Conservation (phyloP, 2,113 vertebrate genomes). For the Perca schrenkii region DNA sequence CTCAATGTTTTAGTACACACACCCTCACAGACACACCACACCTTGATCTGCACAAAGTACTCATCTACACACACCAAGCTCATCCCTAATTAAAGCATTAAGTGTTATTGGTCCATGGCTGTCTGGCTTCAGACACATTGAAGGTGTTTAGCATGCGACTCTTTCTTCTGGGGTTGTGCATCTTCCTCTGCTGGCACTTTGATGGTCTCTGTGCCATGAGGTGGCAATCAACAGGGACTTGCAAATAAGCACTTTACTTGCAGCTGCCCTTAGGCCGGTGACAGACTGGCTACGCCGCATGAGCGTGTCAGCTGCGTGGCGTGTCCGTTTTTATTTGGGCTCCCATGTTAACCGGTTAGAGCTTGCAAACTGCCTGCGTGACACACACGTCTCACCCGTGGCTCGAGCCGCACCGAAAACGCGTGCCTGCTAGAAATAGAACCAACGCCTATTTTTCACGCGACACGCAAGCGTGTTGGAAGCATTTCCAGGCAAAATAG, state of each 20-base stretch:
- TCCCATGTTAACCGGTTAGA: too few relatives aligned
- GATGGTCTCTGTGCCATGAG: slow-evolving; percentile 49
- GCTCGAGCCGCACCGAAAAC: too few relatives aligned
- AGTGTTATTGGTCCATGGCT: slow-evolving; percentile 34
- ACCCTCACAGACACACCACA: slow-evolving; percentile 8
- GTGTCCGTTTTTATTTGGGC: too few relatives aligned
- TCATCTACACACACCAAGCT: neutral
- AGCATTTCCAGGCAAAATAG: too few relatives aligned
- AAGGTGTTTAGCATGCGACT: slow-evolving; percentile 64
- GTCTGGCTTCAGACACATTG: slow-evolving; percentile 41
- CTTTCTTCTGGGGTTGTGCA: slow-evolving; percentile 59
- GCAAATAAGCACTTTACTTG: slow-evolving; percentile 15
- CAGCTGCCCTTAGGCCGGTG: neutral
- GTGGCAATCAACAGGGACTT: neutral
- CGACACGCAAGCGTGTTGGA: too few relatives aligned
- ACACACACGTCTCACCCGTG: too few relatives aligned
- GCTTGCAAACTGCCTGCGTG: too few relatives aligned
- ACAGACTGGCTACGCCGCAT: too few relatives aligned
- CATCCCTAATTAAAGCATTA: slow-evolving; percentile 74
- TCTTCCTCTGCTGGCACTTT: slow-evolving; percentile 75
- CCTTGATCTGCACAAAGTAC: neutral
- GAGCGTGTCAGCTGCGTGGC: too few relatives aligned
- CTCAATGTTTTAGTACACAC: slow-evolving; percentile 4
- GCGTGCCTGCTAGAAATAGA: too few relatives aligned
- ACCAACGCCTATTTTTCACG: too few relatives aligned